Evolutionary conservation across 2,797 vertebrate genomes (phyloP).

Genomic region (Micromesistius poutassou): DNA sequence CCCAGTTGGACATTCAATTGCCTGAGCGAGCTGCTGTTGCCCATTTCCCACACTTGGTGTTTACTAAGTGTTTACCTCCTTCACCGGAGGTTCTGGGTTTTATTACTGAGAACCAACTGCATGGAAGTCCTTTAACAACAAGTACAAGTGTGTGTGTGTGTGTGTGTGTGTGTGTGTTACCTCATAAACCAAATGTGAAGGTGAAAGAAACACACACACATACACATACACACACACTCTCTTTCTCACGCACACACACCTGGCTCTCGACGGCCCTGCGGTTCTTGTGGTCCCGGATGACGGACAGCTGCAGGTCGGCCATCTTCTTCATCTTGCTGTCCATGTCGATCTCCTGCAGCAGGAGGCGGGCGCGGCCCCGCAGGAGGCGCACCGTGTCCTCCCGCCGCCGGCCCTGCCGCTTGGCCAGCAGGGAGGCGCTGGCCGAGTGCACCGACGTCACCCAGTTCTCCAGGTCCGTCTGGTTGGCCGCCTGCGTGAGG

Average conservation of each 20-base stretch:
- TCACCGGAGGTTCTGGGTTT: background rate
- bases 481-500: constrained; percentile 80
- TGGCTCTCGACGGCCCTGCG: constrained; percentile 89
- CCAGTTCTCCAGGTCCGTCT: constrained; percentile 94
- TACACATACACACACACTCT: background rate
- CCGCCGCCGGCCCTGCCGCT: constrained; percentile 70
- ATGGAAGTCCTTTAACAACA: background rate
- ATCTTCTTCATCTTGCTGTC: constrained; percentile 96
- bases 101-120: background rate
- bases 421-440: constrained; percentile 85
- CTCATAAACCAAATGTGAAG: background rate
- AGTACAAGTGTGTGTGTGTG: background rate
- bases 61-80: background rate
- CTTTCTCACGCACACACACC: constrained; percentile 59
- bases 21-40: background rate
- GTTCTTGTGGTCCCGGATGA: constrained; percentile 87
- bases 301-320: constrained; percentile 88
- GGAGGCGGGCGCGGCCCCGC: constrained; percentile 77
- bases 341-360: constrained; percentile 90
- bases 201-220: background rate
- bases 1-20: background rate
- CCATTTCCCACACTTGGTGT: constrained; percentile 4
- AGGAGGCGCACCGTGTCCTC: constrained; percentile 86
- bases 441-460: constrained; percentile 91
- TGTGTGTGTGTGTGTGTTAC: background rate